These are phyloP conservation scores for Atherinomorus stipes DNA, from an alignment of 2,113 vertebrate genomes.

Conservation along the genomic window DNA sequence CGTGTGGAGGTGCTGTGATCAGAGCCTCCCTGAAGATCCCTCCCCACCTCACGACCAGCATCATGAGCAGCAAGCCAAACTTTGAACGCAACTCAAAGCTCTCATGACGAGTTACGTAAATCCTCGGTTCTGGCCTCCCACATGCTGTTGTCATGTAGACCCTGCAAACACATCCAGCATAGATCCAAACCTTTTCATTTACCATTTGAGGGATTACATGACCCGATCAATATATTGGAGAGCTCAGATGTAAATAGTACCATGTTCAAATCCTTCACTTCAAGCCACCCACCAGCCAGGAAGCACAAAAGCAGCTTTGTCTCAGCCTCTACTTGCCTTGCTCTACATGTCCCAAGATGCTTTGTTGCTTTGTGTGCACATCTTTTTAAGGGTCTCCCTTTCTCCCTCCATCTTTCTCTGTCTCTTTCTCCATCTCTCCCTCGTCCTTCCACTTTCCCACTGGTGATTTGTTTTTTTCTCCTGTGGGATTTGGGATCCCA, in stretches of 20 bases:
- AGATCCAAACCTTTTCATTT: slow-evolving; percentile 57
- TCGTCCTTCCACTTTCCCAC: slow-evolving; percentile 67
- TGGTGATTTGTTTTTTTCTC: slow-evolving; percentile 75
- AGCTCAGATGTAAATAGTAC: slow-evolving; percentile 60
- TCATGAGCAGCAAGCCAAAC: slow-evolving; percentile 36
- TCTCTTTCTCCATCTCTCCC: slow-evolving; percentile 66
- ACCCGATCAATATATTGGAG: slow-evolving; percentile 75
- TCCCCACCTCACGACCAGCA: slow-evolving; percentile 18
- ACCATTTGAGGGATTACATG: slow-evolving; percentile 65
- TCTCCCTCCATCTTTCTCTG: slow-evolving; percentile 60
- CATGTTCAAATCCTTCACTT: slow-evolving; percentile 64
- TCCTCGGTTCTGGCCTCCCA: slow-evolving; percentile 56
- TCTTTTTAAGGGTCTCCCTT: slow-evolving; percentile 73
- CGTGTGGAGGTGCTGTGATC: slow-evolving; percentile 61
- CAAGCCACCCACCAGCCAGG: slow-evolving; percentile 73
- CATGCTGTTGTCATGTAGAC: slow-evolving; percentile 49
- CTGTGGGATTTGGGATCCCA: slow-evolving; percentile 80
- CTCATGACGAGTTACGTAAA: slow-evolving; percentile 50
- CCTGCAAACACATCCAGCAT: slow-evolving; percentile 38
- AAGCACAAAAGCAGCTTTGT: slow-evolving; percentile 78
- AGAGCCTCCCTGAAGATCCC: slow-evolving; percentile 46
- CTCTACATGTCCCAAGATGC: slow-evolving; percentile 79
- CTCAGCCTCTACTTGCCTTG: slow-evolving; percentile 75
- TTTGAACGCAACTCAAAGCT: slow-evolving; percentile 50
- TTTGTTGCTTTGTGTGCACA: slow-evolving; percentile 79